Percentiles rank a stretch among this genome's conserved stretches.
phyloP scores from a whole-genome alignment of 2,888 invertebrate species.

The Drosophila borborema region DNA sequence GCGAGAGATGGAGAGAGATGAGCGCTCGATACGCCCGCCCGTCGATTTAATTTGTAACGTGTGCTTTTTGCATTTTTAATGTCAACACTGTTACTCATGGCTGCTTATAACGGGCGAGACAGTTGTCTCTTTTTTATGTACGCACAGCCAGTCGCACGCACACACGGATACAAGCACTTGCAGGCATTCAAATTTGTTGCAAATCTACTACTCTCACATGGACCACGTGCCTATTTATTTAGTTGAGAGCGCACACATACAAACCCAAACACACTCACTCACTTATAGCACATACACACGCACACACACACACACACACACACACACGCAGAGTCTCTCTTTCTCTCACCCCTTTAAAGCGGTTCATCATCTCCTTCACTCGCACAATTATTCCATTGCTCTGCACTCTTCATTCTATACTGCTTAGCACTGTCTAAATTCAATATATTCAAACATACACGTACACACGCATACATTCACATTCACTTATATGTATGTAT shows the following conservation, averaged over 20 bases:
- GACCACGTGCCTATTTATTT: constrained; percentile 76
- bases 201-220: constrained; percentile 52
- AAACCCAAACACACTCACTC: not conserved
- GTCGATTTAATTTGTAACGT: constrained; percentile 70
- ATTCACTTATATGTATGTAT: too few species aligned
- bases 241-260: constrained; percentile 37
- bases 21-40: constrained; percentile 46
- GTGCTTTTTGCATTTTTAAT: constrained; percentile 73
- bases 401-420: constrained; percentile 3
- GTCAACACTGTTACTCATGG: constrained; percentile 71
- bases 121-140: constrained; percentile 72
- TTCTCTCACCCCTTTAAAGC: constrained; percentile 52
- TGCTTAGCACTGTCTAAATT: constrained; percentile 20
- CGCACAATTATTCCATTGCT: constrained; percentile 1
- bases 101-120: constrained; percentile 56
- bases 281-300: not conserved
- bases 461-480: not conserved
- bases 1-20: not conserved
- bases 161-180: constrained; percentile 3
- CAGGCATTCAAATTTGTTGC: constrained; percentile 26
- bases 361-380: constrained; percentile 31
- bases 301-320: constrained; percentile 15
- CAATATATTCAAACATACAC: not conserved
- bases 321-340: constrained; percentile 14
- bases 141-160: not conserved